Conservation (phyloP, 2,113 vertebrate genomes). For the Fukomys damarensis region DNA sequence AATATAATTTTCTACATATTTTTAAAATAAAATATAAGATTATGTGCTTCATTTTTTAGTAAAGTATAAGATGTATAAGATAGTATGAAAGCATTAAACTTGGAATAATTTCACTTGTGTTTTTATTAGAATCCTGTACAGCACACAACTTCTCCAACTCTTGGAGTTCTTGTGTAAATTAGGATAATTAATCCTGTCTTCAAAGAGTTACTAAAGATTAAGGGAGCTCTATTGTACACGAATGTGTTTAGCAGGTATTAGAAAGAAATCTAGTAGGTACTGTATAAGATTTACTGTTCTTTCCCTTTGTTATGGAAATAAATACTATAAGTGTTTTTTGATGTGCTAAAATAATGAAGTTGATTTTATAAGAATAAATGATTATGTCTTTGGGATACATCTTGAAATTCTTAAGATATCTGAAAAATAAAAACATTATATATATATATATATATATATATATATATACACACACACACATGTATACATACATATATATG, state of each 20-base stretch:
- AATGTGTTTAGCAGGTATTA: neutral
- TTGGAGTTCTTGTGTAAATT: neutral
- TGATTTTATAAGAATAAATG: neutral
- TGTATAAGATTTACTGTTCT: neutral
- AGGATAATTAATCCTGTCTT: neutral
- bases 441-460: too few species aligned
- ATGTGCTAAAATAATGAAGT: neutral
- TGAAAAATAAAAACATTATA: slow-evolving; percentile 21
- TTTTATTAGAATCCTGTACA: neutral
- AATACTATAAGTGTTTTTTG: neutral
- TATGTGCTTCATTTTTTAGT: slow-evolving; percentile 27
- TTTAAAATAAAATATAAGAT: slow-evolving; percentile 20
- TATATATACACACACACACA: too few species aligned
- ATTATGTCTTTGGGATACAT: slow-evolving; percentile 2
- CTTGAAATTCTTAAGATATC: slow-evolving; percentile 15
- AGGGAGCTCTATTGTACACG: neutral
- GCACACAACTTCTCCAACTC: neutral
- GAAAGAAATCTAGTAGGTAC: neutral
- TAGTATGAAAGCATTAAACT: neutral
- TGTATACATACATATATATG: neutral
- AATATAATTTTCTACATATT: neutral
- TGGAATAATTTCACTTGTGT: neutral
- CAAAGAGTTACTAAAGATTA: neutral
- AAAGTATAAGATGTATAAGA: neutral
- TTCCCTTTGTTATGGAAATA: neutral